Percentiles rank a stretch among this genome's conserved stretches.
Conservation (phyloP, 2,113 vertebrate species). For the Gnathonemus longibarbis region DNA sequence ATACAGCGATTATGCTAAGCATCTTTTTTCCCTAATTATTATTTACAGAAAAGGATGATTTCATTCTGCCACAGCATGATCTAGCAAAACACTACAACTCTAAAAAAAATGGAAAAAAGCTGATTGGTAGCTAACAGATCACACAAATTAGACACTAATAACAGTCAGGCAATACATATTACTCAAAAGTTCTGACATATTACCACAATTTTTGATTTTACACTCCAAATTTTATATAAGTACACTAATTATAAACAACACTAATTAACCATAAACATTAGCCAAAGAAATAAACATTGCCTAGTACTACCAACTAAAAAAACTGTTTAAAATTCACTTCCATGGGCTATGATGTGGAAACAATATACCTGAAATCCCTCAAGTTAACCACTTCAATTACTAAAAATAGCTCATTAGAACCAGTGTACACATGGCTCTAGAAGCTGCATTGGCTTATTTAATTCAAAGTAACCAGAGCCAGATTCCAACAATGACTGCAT, state of each 20-base stretch:
- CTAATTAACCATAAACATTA: neutral
- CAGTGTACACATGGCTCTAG: neutral
- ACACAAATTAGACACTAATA: neutral
- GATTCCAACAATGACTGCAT: neutral
- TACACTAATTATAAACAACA: neutral
- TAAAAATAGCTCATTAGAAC: neutral
- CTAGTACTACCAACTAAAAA: neutral
- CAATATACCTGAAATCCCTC: neutral
- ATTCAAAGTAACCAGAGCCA: neutral
- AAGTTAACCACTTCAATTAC: neutral
- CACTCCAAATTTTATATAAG: neutral
- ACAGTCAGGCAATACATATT: neutral
- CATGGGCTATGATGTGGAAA: neutral
- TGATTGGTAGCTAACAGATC: neutral
- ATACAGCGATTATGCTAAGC: neutral
- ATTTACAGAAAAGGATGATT: neutral
- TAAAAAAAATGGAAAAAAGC: neutral
- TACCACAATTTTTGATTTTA: neutral
- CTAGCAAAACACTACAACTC: neutral
- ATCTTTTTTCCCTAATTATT: neutral
- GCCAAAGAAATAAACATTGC: neutral
- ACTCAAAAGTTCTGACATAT: neutral
- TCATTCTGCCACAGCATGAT: neutral
- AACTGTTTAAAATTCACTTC: neutral
- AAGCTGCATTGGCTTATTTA: neutral